phyloP scores from a whole-genome alignment of 1,140 invertebrate genomes.

The Saccostrea glomerata region DNA sequence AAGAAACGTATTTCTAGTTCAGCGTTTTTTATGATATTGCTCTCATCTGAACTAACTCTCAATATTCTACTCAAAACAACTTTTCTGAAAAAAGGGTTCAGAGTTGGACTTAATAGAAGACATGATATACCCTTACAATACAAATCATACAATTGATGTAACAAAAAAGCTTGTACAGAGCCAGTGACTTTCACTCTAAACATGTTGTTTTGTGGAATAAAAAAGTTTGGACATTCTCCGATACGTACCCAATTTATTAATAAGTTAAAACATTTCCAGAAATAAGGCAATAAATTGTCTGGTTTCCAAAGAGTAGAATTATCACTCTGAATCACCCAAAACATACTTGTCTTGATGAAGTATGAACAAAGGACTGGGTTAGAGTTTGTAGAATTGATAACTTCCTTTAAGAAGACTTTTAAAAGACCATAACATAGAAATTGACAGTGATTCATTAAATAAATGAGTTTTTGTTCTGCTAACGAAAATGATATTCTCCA shows the following conservation, averaged over 20 bases:
- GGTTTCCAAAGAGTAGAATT: background rate
- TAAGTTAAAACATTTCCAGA: background rate
- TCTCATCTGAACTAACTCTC: background rate
- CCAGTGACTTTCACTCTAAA: background rate
- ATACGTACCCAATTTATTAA: background rate
- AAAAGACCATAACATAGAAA: too few species aligned
- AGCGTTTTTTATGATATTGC: background rate
- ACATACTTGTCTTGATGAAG: background rate
- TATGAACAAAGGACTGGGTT: background rate
- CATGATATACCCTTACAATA: background rate
- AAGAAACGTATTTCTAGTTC: background rate
- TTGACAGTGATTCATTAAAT: too few species aligned
- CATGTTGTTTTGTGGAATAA: too few species aligned
- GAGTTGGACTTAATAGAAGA: background rate
- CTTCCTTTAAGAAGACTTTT: too few species aligned
- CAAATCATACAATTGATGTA: background rate
- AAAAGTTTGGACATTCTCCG: too few species aligned
- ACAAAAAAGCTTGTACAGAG: background rate
- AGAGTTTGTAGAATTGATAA: background rate
- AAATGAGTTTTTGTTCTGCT: too few species aligned
- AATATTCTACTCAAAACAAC: background rate
- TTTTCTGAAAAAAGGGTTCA: background rate
- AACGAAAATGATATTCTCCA: too few species aligned
- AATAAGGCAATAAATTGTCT: background rate
- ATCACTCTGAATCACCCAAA: background rate